phyloP scores from a whole-genome alignment of 2,113 vertebrate species.

The Tenrec ecaudatus region DNA sequence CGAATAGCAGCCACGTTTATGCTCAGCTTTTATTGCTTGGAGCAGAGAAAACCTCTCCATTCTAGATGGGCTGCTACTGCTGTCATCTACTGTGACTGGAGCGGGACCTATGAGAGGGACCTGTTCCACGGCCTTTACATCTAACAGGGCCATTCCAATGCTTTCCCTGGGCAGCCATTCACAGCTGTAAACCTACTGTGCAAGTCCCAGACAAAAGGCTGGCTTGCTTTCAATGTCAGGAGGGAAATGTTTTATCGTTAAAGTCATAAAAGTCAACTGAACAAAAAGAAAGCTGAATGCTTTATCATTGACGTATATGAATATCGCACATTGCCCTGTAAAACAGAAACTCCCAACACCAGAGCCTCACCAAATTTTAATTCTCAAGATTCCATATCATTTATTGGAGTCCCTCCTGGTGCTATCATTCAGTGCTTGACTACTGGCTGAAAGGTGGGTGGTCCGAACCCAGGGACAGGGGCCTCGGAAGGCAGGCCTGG shows the following conservation, averaged over 20 bases:
- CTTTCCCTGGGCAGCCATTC: background rate
- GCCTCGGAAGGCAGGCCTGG: background rate
- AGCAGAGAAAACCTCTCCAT: background rate
- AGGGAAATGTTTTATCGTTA: background rate
- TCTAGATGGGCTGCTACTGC: no score
- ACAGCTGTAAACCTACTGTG: background rate
- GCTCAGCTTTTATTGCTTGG: background rate
- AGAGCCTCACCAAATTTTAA: slow-evolving; percentile 1
- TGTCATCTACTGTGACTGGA: background rate
- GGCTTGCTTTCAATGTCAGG: background rate
- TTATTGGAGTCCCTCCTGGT: background rate
- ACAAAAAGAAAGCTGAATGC: background rate
- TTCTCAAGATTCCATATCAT: background rate
- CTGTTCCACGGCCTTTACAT: background rate
- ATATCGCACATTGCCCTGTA: slow-evolving; percentile 33
- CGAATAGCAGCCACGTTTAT: no score
- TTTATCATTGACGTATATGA: slow-evolving; percentile 31
- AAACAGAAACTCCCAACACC: slow-evolving; percentile 21
- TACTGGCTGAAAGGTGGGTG: background rate
- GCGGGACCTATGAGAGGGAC: background rate
- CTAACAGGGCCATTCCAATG: background rate
- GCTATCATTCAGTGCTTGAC: background rate
- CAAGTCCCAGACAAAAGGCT: slow-evolving; percentile 20
- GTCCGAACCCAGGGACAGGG: background rate
- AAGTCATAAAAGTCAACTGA: background rate